Evolutionary conservation across 2,888 invertebrate genomes (phyloP), one percentile per base, ranked within the genome.

Genomic region (Mimumesa dahlbomi): DNA sequence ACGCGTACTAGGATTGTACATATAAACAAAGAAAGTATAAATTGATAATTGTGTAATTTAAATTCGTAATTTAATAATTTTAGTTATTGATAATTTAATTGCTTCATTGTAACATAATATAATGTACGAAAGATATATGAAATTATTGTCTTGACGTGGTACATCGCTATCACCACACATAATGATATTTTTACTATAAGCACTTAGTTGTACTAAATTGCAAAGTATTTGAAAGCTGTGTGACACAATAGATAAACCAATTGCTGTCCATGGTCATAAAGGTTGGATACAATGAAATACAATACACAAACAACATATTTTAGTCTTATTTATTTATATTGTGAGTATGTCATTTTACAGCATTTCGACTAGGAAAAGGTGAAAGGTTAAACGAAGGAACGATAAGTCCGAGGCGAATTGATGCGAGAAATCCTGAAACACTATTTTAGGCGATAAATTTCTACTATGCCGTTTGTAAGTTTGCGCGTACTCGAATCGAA

Each of bases 401-500:
- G n/a, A n/a, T n/a, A n/a, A n/a, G n/a, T n/a, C n/a, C n/a, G n/a
- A n/a, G n/a, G n/a, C n/a, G n/a, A n/a, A n/a, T n/a, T 4, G 18
- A 0, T 14, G n/a, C 7, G 7, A 2, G 5, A 52, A 5, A 21
- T n/a, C 4, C 0, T 19, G 36, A 3, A 31, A 2, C 2, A 13
- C 16, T 3, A 1, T 31, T 19, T 11, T 25, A 13, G 2, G 7
- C 7, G 7, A 31, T 5, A 16, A 3, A 11, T 2, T 1, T 7
- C 16, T 14, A 21, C 0, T 14, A 34, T 34, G 6, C 6, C 2
- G 54, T 77, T 75, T 42, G 1, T 62, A 80, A 49, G 42, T 31
- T 18, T 43, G 63, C 77, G 81, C 71, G 74, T 21, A 36, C 38
- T 45, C 14, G 29, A 2, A 49, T 21, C 25, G 16, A 64, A 48